Conservation (phyloP, 2,113 vertebrate species). For the Amia ocellicauda region DNA sequence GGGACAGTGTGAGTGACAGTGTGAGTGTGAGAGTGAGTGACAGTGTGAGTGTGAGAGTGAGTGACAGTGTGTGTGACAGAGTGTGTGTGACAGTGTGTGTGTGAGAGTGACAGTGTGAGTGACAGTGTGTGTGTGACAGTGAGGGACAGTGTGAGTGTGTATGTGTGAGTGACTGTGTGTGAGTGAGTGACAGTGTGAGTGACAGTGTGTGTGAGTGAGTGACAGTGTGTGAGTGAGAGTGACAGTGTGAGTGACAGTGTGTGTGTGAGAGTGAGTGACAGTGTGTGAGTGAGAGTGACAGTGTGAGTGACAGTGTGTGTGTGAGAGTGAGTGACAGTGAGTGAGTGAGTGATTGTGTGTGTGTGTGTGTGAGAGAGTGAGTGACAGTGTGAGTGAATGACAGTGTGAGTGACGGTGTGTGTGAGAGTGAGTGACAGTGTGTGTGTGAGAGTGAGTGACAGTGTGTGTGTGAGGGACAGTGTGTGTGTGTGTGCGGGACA, state of each 20-base stretch:
- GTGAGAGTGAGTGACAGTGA: too few species aligned
- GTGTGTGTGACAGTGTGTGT: too few species aligned
- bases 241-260: background rate
- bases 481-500: too few species aligned
- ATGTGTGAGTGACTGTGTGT: background rate
- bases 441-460: too few species aligned
- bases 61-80: slow-evolving; percentile 6
- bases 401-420: too few species aligned
- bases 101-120: background rate
- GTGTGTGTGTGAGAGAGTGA: too few species aligned
- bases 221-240: background rate
- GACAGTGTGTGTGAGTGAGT: slow-evolving; percentile 11
- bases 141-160: too few species aligned
- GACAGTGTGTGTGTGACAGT: background rate
- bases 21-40: background rate
- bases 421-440: too few species aligned
- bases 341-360: too few species aligned
- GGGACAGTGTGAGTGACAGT: background rate
- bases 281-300: background rate
- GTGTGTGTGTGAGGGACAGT: too few species aligned
- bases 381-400: too few species aligned
- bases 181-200: background rate
- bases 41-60: background rate
- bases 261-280: slow-evolving; percentile 3
- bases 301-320: too few species aligned